A percentile compares a stretch with the other conserved stretches of the same genome.
Conservation (phyloP, 2,888 invertebrate species). For the Griposia aprilina region DNA sequence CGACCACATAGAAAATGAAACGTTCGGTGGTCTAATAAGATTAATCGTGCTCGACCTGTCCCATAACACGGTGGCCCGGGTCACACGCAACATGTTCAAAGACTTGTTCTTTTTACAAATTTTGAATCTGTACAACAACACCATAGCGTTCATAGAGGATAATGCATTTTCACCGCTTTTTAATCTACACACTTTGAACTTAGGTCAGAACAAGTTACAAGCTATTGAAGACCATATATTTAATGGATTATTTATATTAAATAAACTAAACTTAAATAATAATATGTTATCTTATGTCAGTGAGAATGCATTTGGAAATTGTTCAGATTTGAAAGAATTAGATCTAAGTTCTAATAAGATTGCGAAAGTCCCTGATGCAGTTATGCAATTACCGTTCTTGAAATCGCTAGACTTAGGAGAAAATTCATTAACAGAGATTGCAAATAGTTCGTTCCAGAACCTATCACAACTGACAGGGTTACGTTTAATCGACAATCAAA, state of each 20-base stretch:
- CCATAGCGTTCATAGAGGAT: slow-evolving; percentile 95
- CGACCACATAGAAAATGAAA: slow-evolving; percentile 96
- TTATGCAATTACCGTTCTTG: slow-evolving; percentile 95
- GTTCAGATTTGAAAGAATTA: slow-evolving; percentile 96
- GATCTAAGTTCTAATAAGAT: slow-evolving; percentile 97
- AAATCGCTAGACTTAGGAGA: slow-evolving; percentile 97
- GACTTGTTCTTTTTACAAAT: slow-evolving; percentile 97
- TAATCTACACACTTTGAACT: slow-evolving; percentile 96
- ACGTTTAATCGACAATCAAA: slow-evolving; percentile 97
- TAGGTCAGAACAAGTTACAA: slow-evolving; percentile 96
- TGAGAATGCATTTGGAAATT: slow-evolving; percentile 95
- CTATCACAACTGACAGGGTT: slow-evolving; percentile 96
- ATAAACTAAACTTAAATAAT: slow-evolving; percentile 95
- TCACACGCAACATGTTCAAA: slow-evolving; percentile 95
- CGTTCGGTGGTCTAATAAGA: slow-evolving; percentile 96
- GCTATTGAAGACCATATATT: slow-evolving; percentile 95
- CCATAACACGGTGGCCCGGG: slow-evolving; percentile 94
- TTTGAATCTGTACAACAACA: slow-evolving; percentile 95
- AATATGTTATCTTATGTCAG: slow-evolving; percentile 95
- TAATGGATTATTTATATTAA: slow-evolving; percentile 95
- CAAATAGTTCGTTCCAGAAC: slow-evolving; percentile 95
- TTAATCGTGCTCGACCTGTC: slow-evolving; percentile 96
- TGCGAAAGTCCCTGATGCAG: slow-evolving; percentile 95
- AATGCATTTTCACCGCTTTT: slow-evolving; percentile 96
- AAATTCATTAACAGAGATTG: slow-evolving; percentile 96